A percentile compares a stretch with the other conserved stretches of the same genome.
phyloP scores from a whole-genome alignment of 2,888 invertebrate species.

The Apotomis betuletana region DNA sequence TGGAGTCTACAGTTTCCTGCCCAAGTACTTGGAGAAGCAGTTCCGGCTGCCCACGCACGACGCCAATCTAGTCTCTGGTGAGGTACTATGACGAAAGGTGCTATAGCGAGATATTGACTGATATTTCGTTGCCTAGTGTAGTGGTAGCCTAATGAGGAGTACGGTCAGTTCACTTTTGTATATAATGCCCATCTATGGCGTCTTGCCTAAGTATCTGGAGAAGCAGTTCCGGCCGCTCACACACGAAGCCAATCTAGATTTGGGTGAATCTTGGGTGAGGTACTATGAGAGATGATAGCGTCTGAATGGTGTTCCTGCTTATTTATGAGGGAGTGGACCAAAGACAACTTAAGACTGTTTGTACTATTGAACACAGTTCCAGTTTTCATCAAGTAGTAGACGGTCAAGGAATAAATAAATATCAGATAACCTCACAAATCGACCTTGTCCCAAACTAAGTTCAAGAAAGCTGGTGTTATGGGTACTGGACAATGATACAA shows the following conservation, averaged over 20 bases:
- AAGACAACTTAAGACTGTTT: too few relatives aligned
- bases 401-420: too few relatives aligned
- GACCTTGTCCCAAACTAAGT: too few relatives aligned
- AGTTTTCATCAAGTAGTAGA: too few relatives aligned
- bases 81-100: conserved; percentile 57
- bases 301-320: too few relatives aligned
- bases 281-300: conserved; percentile 48
- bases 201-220: conserved; percentile 96
- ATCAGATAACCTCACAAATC: too few relatives aligned
- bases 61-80: conserved; percentile 95
- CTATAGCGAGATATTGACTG: not conserved
- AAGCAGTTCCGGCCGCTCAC: conserved; percentile 95
- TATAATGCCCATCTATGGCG: conserved; percentile 94
- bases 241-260: conserved; percentile 94
- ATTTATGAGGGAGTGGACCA: too few relatives aligned
- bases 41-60: conserved; percentile 94
- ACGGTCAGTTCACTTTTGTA: conserved; percentile 96
- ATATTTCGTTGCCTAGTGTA: not conserved
- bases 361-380: too few relatives aligned
- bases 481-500: too few relatives aligned
- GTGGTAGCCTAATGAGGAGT: conserved; percentile 94
- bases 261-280: conserved; percentile 92
- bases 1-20: conserved; percentile 95
- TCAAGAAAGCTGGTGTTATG: too few relatives aligned
- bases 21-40: conserved; percentile 96